These are phyloP conservation scores for Apistogramma diplotaenia DNA, from an alignment of 2,113 vertebrate genomes.

Conservation along the genomic window DNA sequence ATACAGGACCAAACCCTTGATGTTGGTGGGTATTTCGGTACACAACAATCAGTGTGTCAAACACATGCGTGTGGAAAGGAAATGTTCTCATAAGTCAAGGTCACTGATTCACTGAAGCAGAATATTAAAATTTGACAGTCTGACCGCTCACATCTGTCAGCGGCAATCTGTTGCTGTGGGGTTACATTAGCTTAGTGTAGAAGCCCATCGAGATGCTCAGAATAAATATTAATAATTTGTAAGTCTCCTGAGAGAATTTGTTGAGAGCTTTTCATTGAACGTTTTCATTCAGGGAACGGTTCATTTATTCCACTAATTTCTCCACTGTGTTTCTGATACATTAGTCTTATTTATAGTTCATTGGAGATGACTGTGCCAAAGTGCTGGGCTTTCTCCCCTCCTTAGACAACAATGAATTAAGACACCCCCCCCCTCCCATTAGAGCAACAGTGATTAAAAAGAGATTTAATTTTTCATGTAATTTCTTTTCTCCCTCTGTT, in stretches of 20 bases:
- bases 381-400: not conserved
- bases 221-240: conserved; percentile 13
- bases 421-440: not conserved
- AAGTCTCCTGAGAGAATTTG: not conserved
- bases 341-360: not conserved
- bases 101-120: conserved; percentile 58
- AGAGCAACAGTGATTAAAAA: not conserved
- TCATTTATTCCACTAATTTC: not conserved
- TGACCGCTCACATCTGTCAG: conserved; percentile 59
- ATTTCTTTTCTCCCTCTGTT: not conserved
- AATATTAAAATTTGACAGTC: conserved; percentile 45
- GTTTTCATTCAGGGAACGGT: not conserved
- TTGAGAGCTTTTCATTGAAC: not conserved
- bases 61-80: conserved; percentile 8
- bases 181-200: conserved; percentile 14
- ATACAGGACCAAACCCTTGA: not conserved
- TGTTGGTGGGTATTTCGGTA: not conserved
- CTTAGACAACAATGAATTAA: not conserved
- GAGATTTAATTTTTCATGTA: not conserved
- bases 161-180: conserved; percentile 52
- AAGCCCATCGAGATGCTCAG: not conserved
- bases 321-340: not conserved
- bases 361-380: not conserved
- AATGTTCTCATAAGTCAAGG: conserved; percentile 51
- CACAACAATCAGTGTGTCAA: not conserved